Conservation (phyloP, 1,140 invertebrate genomes). For the Eriosoma lanigerum region DNA sequence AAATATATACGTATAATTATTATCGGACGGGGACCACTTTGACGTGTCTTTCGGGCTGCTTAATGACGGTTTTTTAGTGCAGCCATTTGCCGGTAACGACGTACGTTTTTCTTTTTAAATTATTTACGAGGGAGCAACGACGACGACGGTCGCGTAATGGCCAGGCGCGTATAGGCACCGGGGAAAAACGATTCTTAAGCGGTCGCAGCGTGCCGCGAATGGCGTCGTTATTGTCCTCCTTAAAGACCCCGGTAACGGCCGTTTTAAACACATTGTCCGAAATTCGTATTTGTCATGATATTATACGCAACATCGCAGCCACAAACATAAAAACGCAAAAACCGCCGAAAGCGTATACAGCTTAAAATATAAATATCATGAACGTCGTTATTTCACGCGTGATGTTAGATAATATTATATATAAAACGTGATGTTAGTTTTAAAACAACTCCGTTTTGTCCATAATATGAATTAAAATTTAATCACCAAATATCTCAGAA, state of each 20-base stretch:
- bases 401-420: no score
- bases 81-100: conserved; percentile 42
- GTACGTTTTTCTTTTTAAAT: conserved; percentile 45
- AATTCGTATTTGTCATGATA: neutral
- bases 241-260: conserved; percentile 23
- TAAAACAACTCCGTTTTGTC: neutral
- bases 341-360: neutral
- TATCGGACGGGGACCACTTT: conserved; percentile 49
- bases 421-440: no score
- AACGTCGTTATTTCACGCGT: no score
- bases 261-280: conserved; percentile 30
- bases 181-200: conserved; percentile 38
- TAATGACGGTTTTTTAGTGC: conserved; percentile 50
- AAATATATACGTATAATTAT: neutral
- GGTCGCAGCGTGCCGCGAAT: conserved; percentile 43
- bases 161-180: neutral
- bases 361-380: neutral
- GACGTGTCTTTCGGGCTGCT: conserved; percentile 1
- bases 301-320: no score
- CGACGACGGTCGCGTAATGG: neutral
- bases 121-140: conserved; percentile 27
- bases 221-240: conserved; percentile 44
- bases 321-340: neutral
- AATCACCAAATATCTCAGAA: neutral
- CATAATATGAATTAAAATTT: neutral